phyloP scores from a whole-genome alignment of 2,797 vertebrate genomes.

The Pitangus sulphuratus region DNA sequence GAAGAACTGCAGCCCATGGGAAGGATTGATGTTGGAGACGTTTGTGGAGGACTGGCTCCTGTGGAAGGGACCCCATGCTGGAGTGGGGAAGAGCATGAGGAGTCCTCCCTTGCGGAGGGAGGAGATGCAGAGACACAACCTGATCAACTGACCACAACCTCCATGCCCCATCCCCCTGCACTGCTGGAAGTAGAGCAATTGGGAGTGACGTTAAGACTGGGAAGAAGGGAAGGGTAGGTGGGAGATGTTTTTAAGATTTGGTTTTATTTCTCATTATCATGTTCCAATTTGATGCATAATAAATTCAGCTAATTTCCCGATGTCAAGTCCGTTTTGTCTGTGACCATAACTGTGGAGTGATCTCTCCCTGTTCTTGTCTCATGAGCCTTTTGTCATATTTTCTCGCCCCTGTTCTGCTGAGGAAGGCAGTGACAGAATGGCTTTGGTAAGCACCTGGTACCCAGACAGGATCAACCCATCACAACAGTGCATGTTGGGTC shows the following conservation, averaged over 20 bases:
- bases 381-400: background rate
- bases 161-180: background rate
- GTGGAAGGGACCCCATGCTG: accelerated
- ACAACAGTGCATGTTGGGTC: accelerated
- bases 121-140: accelerated
- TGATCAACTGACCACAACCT: background rate
- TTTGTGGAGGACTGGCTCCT: too few relatives aligned
- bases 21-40: background rate
- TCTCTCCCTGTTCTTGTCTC: background rate
- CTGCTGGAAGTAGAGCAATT: background rate
- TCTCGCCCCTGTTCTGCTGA: background rate
- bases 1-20: background rate
- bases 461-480: background rate
- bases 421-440: background rate
- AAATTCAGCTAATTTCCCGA: background rate
- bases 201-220: background rate
- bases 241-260: background rate
- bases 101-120: background rate
- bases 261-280: background rate
- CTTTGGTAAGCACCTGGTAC: background rate
- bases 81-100: background rate
- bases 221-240: background rate
- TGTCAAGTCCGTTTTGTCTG: background rate
- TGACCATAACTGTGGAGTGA: background rate
- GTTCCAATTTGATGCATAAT: background rate